Evolutionary conservation across 2,113 vertebrate genomes (phyloP).

Genomic region (Oryzias javanicus): DNA sequence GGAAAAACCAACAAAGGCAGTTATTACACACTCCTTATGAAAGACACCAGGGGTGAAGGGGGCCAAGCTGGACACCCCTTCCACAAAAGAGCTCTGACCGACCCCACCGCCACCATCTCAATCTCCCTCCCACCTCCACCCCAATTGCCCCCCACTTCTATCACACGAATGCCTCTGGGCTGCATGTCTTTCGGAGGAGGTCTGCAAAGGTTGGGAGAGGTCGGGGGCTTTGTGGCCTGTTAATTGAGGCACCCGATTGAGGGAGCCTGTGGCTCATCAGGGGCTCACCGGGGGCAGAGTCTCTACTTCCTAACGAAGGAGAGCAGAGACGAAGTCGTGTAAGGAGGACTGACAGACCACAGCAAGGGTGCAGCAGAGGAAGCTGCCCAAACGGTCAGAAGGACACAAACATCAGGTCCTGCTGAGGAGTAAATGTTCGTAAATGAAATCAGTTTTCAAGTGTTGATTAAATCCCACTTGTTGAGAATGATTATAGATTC

Average conservation of each 20-base stretch:
- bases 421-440: no score
- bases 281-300: conserved; percentile 17
- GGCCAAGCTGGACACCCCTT: conserved; percentile 63
- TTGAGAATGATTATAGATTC: no score
- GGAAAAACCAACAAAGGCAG: conserved; percentile 70
- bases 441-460: no score
- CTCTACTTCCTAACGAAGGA: conserved; percentile 3
- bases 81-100: conserved; percentile 64
- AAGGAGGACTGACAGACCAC: not conserved
- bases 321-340: conserved; percentile 28
- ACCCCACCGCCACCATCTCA: conserved; percentile 28
- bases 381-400: not conserved
- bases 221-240: conserved; percentile 65
- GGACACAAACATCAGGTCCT: not conserved
- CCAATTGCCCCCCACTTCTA: conserved; percentile 33
- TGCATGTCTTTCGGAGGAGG: conserved; percentile 42
- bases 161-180: conserved; percentile 33
- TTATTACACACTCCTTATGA: conserved; percentile 71
- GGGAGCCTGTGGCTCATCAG: conserved; percentile 50
- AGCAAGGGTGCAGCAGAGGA: not conserved
- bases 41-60: conserved; percentile 52
- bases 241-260: conserved; percentile 73
- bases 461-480: no score
- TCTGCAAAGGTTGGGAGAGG: conserved; percentile 51
- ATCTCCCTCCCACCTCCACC: conserved; percentile 9